Evolutionary conservation across 1,140 invertebrate genomes (phyloP).

Genomic region (Papilio aristodemus): DNA sequence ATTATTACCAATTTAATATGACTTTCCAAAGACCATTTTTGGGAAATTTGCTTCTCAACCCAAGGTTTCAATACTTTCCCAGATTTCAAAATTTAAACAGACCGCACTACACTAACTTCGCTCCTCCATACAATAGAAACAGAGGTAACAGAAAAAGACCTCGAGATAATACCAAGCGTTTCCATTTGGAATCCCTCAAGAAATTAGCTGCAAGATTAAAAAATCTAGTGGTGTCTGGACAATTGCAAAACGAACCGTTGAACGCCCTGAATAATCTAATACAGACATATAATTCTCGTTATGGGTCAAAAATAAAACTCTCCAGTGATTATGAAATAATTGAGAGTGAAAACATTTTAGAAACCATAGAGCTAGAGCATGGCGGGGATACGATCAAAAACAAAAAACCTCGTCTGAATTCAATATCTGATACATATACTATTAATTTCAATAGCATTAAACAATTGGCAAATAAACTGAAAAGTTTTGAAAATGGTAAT

Average conservation of each 20-base stretch:
- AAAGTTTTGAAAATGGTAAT: conserved; percentile 48
- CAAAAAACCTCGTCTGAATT: conserved; percentile 45
- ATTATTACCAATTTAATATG: conserved; percentile 50
- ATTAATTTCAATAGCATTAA: conserved; percentile 54
- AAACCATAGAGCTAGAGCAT: conserved; percentile 64
- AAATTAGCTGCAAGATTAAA: conserved; percentile 51
- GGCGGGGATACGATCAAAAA: conserved; percentile 47
- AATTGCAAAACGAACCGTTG: conserved; percentile 40
- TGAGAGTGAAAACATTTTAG: conserved; percentile 50
- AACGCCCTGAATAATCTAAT: conserved; percentile 51
- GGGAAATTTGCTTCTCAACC: conserved; percentile 38
- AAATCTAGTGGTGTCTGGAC: conserved; percentile 40
- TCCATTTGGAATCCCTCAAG: conserved; percentile 54
- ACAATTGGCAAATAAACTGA: conserved; percentile 49
- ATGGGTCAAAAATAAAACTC: conserved; percentile 52
- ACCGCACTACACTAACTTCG: conserved; percentile 29
- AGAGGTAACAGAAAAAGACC: conserved; percentile 41
- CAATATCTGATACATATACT: conserved; percentile 42
- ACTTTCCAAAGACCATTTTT: conserved; percentile 52
- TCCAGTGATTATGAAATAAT: conserved; percentile 52
- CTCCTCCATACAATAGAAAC: conserved; percentile 10
- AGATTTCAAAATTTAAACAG: conserved; percentile 36
- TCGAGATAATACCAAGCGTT: conserved; percentile 36
- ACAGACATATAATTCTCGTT: conserved; percentile 56
- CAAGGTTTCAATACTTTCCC: conserved; percentile 39